Evolutionary conservation across 2,888 invertebrate species (phyloP), one percentile per base, ranked within the genome.

Genomic region (Xanthostigma xanthostigma): DNA sequence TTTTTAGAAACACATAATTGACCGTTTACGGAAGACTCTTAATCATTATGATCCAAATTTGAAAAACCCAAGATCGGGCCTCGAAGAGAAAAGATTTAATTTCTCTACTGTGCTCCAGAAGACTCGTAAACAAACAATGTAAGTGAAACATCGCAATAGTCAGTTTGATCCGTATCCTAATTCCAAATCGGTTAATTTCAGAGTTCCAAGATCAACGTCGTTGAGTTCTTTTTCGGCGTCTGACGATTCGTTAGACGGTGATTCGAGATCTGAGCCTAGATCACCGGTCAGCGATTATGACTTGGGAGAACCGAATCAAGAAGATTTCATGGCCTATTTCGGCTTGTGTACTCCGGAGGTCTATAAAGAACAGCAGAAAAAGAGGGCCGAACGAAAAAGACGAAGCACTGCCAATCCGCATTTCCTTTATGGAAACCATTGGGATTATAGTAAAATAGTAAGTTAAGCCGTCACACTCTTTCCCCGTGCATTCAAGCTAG

Each of bases 361-460:
- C 12, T 69, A 62, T 52, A 63, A 64, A 38, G 73, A 74, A 56
- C 63, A 74, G 58, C 72, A 73, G 55, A 73, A 71, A 51, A 69
- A 66, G 52, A 62, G 72, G 46, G 69, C 68, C 9, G 74, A 74
- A 57, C 62, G 74, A 37, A 74, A 73, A 55, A 61, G 73, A 35
- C 62, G 74, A 38, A 73, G 74, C 50, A 74, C 73, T 8, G 73
- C 73, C 2, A 73, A 73, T 60, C 72, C 73, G 2, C 73, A 74
- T 53, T 75, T 73, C 57, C 62, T 74, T 14, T 74, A 74, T 60
- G 69, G 70, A 33, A 69, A 62, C 48, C 36, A 39, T 42, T 47
- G 47, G 47, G 47, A 47, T 10, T 33, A 42, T 42, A 47, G 37
- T 47, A 47, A 47, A 47, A 42, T 47, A 9, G 47, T 47, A 47